Base-by-base conservation (phyloP, 2,113 vertebrate species). In the Phaethornis superciliosus region DNA sequence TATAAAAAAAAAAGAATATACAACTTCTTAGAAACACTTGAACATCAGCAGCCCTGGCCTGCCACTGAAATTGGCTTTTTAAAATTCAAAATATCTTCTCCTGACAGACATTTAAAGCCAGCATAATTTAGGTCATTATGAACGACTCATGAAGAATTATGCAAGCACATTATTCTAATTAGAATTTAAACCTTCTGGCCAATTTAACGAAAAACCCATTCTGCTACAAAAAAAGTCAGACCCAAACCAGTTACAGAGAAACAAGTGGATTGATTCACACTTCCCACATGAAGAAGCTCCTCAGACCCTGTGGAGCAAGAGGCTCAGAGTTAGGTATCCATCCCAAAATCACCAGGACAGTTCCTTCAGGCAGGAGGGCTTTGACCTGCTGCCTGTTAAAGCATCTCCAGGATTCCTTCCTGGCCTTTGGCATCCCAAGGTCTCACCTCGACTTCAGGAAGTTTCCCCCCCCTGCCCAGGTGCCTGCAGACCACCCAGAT, bases 231-330 rank as follows among this genome's bases (percentile, higher is more conserved):
- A 47, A 55, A 55, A 14, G 27, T 54, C 69, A 27, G 51, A 58
- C 3, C 27, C 56, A 65, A 70, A 40, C 3, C 47, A 63, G 60
- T 13, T 5, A 10, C 6, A 28, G 27, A 27, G 78, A 87, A 65
- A 1, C 12, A 18, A 63, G 33, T 9, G 35, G 51, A 21, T 58
- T n/a, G 9, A 12, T 7, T 37, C 23, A 16, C 1, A 10, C 4
- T 24, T 49, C 44, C 2, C 2, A 13, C 6, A 9, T 0, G 1
- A 24, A 19, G 17, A 40, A 74, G 52, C 7, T 59, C 10, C 51
- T 56, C 21, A 16, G 10, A 19, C 24, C 5, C 21, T 5, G 11
- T 3, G 28, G 23, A 21, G 35, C 21, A 20, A 64, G 2, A 28
- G 58, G 21, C 19, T 51, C 46, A 6, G 42, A n/a, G 23, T 23